Evolutionary conservation across 1,140 invertebrate genomes (phyloP).

Genomic region (Orchestia grillus): DNA sequence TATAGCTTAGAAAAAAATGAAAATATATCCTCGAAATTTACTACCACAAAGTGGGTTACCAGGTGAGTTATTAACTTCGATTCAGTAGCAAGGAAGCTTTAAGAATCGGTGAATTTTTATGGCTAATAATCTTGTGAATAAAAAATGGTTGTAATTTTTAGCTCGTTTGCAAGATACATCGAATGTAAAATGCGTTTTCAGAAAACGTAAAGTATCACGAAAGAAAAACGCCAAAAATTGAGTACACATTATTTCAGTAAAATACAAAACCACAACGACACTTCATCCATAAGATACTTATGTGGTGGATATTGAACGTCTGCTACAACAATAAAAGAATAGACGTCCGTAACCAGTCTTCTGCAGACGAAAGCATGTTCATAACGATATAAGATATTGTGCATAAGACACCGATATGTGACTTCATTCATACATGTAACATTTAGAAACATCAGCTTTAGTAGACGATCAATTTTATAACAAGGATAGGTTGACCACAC

Average conservation of each 20-base stretch:
- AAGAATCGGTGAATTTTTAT: no score
- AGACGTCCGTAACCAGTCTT: no score
- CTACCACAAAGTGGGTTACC: no score
- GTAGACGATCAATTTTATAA: no score
- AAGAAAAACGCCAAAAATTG: background rate
- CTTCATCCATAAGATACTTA: no score
- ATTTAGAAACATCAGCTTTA: background rate
- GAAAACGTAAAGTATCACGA: background rate
- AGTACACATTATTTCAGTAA: background rate
- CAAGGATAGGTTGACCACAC: background rate
- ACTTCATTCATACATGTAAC: conserved; percentile 13
- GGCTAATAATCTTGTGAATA: no score
- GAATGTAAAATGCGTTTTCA: background rate
- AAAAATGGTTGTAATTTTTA: background rate
- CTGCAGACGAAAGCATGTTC: no score
- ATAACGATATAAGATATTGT: background rate
- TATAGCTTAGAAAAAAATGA: background rate
- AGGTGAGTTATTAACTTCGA: no score
- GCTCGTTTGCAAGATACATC: background rate
- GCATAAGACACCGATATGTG: conserved; percentile 1
- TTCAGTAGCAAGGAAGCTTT: no score
- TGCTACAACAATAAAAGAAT: no score
- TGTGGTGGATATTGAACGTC: no score
- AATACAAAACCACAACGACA: background rate
- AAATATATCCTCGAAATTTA: no score